phyloP scores from a whole-genome alignment of 2,113 vertebrate species.

The Probosciger aterrimus region DNA sequence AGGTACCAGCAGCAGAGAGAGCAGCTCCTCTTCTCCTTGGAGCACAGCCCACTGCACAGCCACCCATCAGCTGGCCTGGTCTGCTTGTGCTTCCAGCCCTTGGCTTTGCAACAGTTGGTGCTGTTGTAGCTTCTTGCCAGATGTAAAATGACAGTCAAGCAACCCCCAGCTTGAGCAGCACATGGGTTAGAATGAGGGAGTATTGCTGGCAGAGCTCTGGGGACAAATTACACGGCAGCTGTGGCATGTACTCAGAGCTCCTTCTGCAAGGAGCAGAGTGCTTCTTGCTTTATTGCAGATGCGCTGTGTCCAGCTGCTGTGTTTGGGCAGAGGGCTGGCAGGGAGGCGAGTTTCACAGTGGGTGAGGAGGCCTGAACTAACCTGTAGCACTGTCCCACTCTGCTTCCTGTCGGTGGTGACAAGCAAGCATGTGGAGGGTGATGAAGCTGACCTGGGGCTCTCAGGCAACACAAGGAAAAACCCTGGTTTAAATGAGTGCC shows the following conservation, averaged over 20 bases:
- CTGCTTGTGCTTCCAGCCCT: not conserved
- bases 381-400: not conserved
- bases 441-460: not conserved
- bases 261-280: not conserved
- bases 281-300: not conserved
- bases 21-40: not conserved
- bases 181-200: not conserved
- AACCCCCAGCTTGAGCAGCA: not conserved
- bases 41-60: not conserved
- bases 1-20: not conserved
- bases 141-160: not conserved
- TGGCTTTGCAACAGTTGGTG: not conserved
- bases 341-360: not conserved
- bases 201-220: not conserved
- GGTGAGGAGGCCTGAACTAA: not conserved
- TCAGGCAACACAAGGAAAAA: not conserved
- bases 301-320: not conserved
- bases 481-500: not conserved
- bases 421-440: not conserved
- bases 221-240: not conserved
- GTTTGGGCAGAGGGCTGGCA: not conserved
- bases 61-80: rapidly evolving
- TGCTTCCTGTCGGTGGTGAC: not conserved
- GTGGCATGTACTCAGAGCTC: not conserved
- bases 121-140: not conserved